Percentiles rank a stretch among this genome's conserved stretches.
These are phyloP conservation scores for Drosophila gunungcola DNA, from an alignment of 1,140 invertebrate genomes.

Conservation along the genomic window DNA sequence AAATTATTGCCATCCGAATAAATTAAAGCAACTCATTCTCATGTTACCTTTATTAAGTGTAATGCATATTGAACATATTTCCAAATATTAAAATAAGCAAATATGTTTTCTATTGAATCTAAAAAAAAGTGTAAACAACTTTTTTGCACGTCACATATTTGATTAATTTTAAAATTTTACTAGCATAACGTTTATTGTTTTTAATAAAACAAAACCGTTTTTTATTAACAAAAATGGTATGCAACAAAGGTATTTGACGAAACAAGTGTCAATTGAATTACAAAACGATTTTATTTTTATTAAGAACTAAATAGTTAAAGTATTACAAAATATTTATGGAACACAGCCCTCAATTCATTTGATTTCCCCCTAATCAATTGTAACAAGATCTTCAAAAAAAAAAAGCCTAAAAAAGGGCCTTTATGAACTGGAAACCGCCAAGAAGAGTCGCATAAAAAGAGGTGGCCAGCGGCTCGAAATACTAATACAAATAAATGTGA, in stretches of 20 bases:
- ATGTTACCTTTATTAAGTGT: no score
- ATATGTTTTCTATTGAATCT: no score
- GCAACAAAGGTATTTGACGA: not conserved
- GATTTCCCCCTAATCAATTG: constrained; percentile 9
- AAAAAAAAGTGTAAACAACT: no score
- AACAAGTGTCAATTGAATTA: not conserved
- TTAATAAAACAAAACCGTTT: no score
- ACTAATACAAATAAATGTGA: constrained; percentile 61
- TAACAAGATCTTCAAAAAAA: constrained; percentile 18
- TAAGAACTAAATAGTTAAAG: not conserved
- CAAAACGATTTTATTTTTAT: not conserved
- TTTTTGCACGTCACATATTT: no score
- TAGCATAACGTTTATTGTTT: no score
- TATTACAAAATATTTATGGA: not conserved
- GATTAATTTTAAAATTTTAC: no score
- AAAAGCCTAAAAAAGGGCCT: constrained; percentile 11
- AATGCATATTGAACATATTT: no score
- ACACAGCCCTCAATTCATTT: no score
- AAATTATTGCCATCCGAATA: no score
- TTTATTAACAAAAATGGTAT: not conserved
- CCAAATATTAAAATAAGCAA: no score
- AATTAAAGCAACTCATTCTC: no score
- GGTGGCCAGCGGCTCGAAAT: constrained; percentile 35
- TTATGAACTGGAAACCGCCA: constrained; percentile 31
- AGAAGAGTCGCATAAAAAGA: constrained; percentile 42